Evolutionary conservation across 2,888 invertebrate species (phyloP), one percentile per base, ranked within the genome.

Genomic region (Calliopum simillimum): DNA sequence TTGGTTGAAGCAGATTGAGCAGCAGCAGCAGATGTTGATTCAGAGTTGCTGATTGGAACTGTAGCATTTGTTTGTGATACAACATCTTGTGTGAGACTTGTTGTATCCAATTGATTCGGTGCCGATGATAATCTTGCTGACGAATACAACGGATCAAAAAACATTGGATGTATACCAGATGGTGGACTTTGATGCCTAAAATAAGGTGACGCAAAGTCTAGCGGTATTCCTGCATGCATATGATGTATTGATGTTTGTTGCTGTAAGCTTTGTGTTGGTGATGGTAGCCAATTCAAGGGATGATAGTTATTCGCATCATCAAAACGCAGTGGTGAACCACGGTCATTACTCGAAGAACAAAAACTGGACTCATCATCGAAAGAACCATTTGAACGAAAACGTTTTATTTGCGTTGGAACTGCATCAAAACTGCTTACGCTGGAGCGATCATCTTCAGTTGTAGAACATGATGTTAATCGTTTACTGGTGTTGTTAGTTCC

Each of bases 351-450:
- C 1, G 51, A 58, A 4, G 69, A 66, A 75, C 77, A n/a, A n/a
- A 77, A 76, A n/a, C 71, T 67, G 12, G 59, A 71, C n/a, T 81
- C 81, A 56, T 82, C 81, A 64, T 86, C 86, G 14, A 80, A 68
- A 2, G 78, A 82, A 72, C 82, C 84, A 56, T 78, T 75, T 56
- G 79, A 75, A 55, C 85, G 81, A 49, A 79, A 74, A 16, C 86
- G 82, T 69, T 85, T 86, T 0, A 77, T 75, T 43, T 79, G 77
- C 0, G 79, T 77, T 3, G 79, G 74, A 61, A 58, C 16, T 67
- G 67, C 61, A 2, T 80, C 80, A 41, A 77, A 79, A 74, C 81
- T 80, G 73, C 81, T 80, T n/a, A 79, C 73, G 53, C 82, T 83
- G 64, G 79, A 79, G n/a, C 76, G 82, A 65, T 83, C 83, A 64